These are phyloP conservation scores for Idaea aversata DNA, from an alignment of 2,888 invertebrate species.

Conservation along the genomic window DNA sequence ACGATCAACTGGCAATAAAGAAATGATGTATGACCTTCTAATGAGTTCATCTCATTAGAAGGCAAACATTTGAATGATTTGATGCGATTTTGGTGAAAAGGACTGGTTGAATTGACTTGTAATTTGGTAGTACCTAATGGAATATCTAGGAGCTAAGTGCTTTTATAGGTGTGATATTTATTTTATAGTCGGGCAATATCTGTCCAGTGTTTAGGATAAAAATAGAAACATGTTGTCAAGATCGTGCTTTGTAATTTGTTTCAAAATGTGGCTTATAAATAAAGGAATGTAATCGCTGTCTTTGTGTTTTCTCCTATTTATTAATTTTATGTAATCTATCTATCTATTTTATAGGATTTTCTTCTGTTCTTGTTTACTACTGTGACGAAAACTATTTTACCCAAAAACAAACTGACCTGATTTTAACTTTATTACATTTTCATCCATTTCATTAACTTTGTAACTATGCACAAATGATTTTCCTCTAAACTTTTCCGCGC, in stretches of 20 bases:
- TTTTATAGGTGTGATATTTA: too few relatives aligned
- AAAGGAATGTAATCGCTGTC: too few relatives aligned
- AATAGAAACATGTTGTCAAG: not conserved
- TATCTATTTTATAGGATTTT: too few relatives aligned
- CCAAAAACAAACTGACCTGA: too few relatives aligned
- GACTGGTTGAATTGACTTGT: conserved; percentile 3
- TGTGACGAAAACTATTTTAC: too few relatives aligned
- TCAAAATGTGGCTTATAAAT: not conserved
- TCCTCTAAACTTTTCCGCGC: too few relatives aligned
- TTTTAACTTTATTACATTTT: too few relatives aligned
- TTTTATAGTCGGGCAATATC: not conserved
- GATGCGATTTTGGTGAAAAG: conserved; percentile 20
- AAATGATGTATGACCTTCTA: conserved; percentile 80
- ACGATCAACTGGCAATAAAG: conserved; percentile 61
- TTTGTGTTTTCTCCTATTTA: too few relatives aligned
- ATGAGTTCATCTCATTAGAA: conserved; percentile 74
- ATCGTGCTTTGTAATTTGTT: not conserved
- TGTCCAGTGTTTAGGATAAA: not conserved
- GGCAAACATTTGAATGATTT: conserved; percentile 36
- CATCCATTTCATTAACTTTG: too few relatives aligned
- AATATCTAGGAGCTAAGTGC: not conserved
- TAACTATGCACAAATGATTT: too few relatives aligned
- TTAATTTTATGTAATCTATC: too few relatives aligned
- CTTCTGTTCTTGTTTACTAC: too few relatives aligned
- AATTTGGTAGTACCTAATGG: not conserved